Base-by-base conservation (phyloP, 2,888 invertebrate species). In the Caenorhabditis japonica region DNA sequence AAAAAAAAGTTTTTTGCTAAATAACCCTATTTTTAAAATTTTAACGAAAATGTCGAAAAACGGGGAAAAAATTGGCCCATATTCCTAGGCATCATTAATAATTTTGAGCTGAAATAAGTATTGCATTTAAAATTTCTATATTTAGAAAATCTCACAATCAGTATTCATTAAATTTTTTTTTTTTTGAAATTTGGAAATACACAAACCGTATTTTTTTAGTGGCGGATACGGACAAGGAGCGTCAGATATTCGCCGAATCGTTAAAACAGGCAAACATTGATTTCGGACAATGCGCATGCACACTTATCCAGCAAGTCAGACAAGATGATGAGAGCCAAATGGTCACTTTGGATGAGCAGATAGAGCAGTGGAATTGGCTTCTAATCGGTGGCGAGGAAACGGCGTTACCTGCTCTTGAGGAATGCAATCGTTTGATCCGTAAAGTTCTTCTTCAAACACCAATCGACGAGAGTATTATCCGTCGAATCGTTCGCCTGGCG, bases 301-400 rank as follows among this genome's bases (percentile, higher is more conserved):
- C 53, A 1, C 56, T 69, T 4, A 74, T 52, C 19, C 27, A 69
- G 8, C 21, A 33, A 1, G 17, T 69, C 8, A 44, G 74, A 36
- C 23, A 51, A 5, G 53, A 49, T 12, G 74, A 62, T n/a, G 36
- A 58, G 58, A 17, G 13, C 5, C 21, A 34, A 3, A 8, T 59
- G 8, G 19, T 58, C n/a, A 4, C 46, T 10, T 15, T 69, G 3
- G 38, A 58, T 15, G 52, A 51, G n/a, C 69, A 69, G 27, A 59
- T 74, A 19, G 68, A 61, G 25, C 69, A 74, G 5, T 74, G 74
- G 74, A 44, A 69, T 13, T 74, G 74, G 74, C 38, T 74, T 3
- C 56, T 74, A 4, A 25, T 74, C 4, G 74, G 74, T 2, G 62
- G 69, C 27, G 62, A 62, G 13, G 69, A 68, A 46, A 74, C 74